phyloP scores from a whole-genome alignment of 2,888 invertebrate genomes.

The Aspidiotus rigidus region DNA sequence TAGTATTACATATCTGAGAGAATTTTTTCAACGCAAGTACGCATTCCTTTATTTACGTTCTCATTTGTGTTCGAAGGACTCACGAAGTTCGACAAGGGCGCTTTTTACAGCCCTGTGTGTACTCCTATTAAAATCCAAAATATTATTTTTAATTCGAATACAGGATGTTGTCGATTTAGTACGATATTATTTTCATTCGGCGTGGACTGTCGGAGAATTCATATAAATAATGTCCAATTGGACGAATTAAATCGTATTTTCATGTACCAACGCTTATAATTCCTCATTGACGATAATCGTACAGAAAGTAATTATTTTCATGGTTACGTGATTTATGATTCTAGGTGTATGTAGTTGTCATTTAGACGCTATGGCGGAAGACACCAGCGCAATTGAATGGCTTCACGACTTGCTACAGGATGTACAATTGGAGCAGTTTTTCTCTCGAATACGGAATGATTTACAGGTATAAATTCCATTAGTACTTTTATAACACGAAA shows the following conservation, averaged over 20 bases:
- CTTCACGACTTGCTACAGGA: conserved; percentile 75
- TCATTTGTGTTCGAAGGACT: too few relatives aligned
- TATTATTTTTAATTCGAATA: not conserved
- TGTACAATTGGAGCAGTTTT: conserved; percentile 86
- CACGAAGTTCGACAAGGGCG: too few relatives aligned
- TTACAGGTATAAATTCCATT: conserved; percentile 57
- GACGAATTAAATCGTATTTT: not conserved
- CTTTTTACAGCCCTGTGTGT: too few relatives aligned
- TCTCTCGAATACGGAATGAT: conserved; percentile 79
- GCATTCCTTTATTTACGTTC: too few relatives aligned
- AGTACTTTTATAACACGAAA: not conserved
- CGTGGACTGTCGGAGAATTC: not conserved
- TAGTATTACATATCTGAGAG: too few relatives aligned
- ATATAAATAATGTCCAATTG: not conserved
- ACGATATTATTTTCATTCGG: not conserved
- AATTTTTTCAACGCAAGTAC: too few relatives aligned
- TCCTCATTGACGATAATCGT: not conserved
- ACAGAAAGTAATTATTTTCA: not conserved
- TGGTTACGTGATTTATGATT: not conserved
- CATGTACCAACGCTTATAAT: not conserved
- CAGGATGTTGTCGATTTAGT: conserved; percentile 3
- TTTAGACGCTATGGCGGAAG: conserved; percentile 37
- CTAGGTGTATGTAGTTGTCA: conserved; percentile 5
- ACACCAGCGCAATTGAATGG: conserved; percentile 62
- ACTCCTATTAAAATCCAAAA: too few relatives aligned